Base-by-base conservation (phyloP, 2,888 invertebrate genomes). In the Subacronicta megacephala region DNA sequence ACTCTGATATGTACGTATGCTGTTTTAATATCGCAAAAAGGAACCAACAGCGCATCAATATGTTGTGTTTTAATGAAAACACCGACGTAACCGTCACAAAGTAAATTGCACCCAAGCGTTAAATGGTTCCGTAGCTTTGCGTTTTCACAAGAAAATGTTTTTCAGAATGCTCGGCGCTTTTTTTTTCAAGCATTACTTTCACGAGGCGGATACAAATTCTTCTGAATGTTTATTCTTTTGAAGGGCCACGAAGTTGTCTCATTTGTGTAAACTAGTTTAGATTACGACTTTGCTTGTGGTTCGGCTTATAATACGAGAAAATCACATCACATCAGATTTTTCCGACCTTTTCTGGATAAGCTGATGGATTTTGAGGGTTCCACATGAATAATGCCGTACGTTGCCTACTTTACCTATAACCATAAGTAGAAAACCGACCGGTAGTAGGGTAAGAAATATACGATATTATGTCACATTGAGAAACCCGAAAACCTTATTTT, bases 41-140 rank as follows among this genome's bases (percentile, higher is more conserved):
- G 12, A 36, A 10, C 16, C n/a, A 31, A 63, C 37, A 53, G 53
- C 57, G 45, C 60, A 63, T 18, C 33, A 55, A 56, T 59, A 50
- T 59, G 29, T 60, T 57, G 18, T 60, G 10, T 44, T 60, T 57
- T 44, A 57, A 61, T 56, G 33, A 55, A 54, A 68, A 55, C 51
- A 20, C 52, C 52, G 40, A 13, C 36, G 16, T 17, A 59, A 33
- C 40, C 35, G 36, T 41, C 33, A 43, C 47, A 73, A 73, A 71
- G 73, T 36, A 60, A 64, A 62, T 71, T 68, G 68, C 68, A 71
- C 7, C 56, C 46, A 51, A 60, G 51, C 66, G 50, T 66, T 61
- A 69, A 73, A 72, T 66, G 61, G 53, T 72, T 56, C 55, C 43
- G 36, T n/a, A 50, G 52, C 61, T 35, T 47, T 41, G 41, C 38